phyloP scores from a whole-genome alignment of 1,140 invertebrate species.

The Asbolus verrucosus region DNA sequence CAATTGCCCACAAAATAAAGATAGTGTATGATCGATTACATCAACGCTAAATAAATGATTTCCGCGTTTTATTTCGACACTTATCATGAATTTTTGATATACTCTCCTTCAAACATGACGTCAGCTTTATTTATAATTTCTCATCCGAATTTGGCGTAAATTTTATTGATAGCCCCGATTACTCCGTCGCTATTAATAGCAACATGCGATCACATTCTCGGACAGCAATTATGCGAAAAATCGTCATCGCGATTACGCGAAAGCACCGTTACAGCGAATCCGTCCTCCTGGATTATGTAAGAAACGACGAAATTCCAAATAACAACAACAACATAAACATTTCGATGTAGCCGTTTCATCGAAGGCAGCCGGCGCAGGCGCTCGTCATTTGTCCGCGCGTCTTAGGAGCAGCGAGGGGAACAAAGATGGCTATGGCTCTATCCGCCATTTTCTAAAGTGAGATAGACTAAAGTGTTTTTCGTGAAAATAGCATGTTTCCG shows the following conservation, averaged over 20 bases:
- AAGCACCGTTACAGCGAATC: too few relatives aligned
- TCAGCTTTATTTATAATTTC: not conserved
- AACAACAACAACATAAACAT: conserved; percentile 1
- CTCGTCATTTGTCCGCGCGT: conserved; percentile 9
- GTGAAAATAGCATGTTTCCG: conserved; percentile 46
- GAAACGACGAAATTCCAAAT: conserved; percentile 22
- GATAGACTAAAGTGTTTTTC: conserved; percentile 63
- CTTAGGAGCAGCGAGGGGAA: conserved; percentile 55
- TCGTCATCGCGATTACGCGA: too few relatives aligned
- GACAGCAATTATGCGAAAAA: too few relatives aligned
- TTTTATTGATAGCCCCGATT: not conserved
- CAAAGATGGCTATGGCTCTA: conserved; percentile 65
- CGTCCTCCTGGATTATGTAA: too few relatives aligned
- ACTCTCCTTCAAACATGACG: conserved; percentile 1
- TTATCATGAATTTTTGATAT: not conserved
- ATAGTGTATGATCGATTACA: too few relatives aligned
- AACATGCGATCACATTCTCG: conserved; percentile 5
- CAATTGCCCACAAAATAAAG: too few relatives aligned
- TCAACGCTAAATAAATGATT: too few relatives aligned
- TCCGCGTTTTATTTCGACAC: not conserved
- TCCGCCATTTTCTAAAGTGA: conserved; percentile 66
- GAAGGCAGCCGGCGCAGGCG: conserved; percentile 42
- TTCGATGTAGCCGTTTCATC: conserved; percentile 25
- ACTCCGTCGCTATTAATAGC: conserved; percentile 6
- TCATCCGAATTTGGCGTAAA: conserved; percentile 2